phyloP scores from a whole-genome alignment of 1,140 invertebrate genomes.

The Drosophila orena region DNA sequence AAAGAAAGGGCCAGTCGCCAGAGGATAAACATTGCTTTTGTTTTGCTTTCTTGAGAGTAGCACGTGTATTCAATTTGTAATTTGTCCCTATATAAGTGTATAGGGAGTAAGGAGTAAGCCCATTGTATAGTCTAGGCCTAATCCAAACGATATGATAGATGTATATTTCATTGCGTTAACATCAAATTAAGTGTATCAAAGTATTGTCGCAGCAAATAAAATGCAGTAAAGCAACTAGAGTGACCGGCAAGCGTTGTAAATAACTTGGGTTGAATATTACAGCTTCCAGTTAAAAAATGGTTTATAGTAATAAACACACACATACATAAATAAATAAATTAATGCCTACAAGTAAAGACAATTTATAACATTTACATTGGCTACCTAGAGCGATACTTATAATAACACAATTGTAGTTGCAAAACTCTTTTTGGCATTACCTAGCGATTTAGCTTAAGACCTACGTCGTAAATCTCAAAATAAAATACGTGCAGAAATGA shows the following conservation, averaged over 20 bases:
- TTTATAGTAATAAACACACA: conserved; percentile 1
- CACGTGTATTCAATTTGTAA: too few relatives aligned
- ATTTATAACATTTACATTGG: conserved; percentile 11
- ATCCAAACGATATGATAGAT: neutral
- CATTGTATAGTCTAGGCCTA: conserved; percentile 7
- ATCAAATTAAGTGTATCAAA: neutral
- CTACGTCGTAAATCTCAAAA: conserved; percentile 28
- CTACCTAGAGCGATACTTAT: conserved; percentile 27
- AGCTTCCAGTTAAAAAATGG: conserved; percentile 15
- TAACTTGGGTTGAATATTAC: conserved; percentile 14
- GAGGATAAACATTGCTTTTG: neutral
- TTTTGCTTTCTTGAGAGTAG: conserved; percentile 1
- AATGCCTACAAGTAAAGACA: conserved; percentile 16
- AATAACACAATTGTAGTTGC: conserved; percentile 24
- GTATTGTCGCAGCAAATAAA: conserved; percentile 14
- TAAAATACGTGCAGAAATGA: conserved; percentile 19
- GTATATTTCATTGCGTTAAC: conserved; percentile 6
- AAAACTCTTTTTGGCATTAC: conserved; percentile 8
- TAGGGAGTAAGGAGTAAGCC: conserved; percentile 1
- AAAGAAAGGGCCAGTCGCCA: neutral
- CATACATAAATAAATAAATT: conserved; percentile 1
- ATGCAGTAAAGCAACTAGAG: conserved; percentile 1
- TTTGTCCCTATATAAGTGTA: neutral
- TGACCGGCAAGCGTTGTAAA: conserved; percentile 10
- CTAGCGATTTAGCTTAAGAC: conserved; percentile 11